Conservation (phyloP, 2,113 vertebrate genomes). For the Lepisosteus oculatus region DNA sequence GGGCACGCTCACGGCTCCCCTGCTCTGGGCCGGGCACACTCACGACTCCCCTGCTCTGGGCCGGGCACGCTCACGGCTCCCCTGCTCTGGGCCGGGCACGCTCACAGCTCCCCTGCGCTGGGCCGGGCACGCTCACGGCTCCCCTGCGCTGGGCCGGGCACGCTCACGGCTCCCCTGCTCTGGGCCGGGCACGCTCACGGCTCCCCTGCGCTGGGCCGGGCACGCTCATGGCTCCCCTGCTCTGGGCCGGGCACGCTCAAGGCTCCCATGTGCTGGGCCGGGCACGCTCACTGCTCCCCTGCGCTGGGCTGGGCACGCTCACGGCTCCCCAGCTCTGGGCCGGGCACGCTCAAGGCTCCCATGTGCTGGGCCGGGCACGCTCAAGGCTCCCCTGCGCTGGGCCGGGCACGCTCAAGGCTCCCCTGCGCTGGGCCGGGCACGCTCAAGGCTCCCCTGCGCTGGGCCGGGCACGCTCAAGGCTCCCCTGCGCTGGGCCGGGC, state of each 20-base stretch:
- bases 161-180: conserved; percentile 55
- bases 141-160: conserved; percentile 52
- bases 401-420: conserved; percentile 2
- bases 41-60: conserved; percentile 48
- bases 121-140: conserved; percentile 56
- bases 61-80: conserved; percentile 6
- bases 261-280: conserved; percentile 51
- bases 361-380: conserved; percentile 12
- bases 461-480: conserved; percentile 63
- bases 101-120: conserved; percentile 13
- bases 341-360: conserved; percentile 2
- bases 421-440: conserved; percentile 42
- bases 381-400: conserved; percentile 40
- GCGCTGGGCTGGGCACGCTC: too few relatives aligned
- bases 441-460: conserved; percentile 52
- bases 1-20: conserved; percentile 56
- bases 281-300: conserved; percentile 59
- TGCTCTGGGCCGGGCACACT: conserved; percentile 57
- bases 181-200: conserved; percentile 21
- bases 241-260: conserved; percentile 53
- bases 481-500: conserved; percentile 23
- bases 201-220: conserved; percentile 35
- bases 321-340: conserved; percentile 41
- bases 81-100: conserved; percentile 33
- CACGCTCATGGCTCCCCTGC: conserved; percentile 9